Conservation (phyloP, 2,888 invertebrate species). For the Idaea straminata region DNA sequence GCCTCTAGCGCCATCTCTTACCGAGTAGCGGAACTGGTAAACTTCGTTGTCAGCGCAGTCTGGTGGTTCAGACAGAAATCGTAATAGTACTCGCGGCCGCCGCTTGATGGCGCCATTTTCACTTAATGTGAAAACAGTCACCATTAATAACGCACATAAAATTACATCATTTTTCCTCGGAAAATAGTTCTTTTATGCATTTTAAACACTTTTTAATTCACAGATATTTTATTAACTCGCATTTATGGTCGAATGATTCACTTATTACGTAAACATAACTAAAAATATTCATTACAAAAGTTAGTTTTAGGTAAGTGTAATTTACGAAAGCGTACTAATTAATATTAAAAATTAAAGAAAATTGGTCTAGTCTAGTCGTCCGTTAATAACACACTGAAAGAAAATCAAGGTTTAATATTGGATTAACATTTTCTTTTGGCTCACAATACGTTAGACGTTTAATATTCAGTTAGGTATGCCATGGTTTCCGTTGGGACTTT, state of each 20-base stretch:
- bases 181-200: slow-evolving; percentile 18
- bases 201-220: background rate
- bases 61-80: slow-evolving; percentile 57
- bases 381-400: slow-evolving; percentile 67
- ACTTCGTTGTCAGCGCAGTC: slow-evolving; percentile 39
- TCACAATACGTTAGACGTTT: slow-evolving; percentile 58
- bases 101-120: slow-evolving; percentile 81
- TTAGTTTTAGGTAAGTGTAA: slow-evolving; percentile 2
- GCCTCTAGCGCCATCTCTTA: slow-evolving; percentile 68
- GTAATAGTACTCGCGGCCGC: slow-evolving; percentile 76
- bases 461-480: slow-evolving; percentile 58
- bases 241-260: background rate
- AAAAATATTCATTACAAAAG: background rate
- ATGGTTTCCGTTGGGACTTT: slow-evolving; percentile 58
- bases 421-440: slow-evolving; percentile 78
- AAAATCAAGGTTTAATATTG: slow-evolving; percentile 66
- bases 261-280: background rate
- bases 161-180: slow-evolving; percentile 35
- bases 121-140: slow-evolving; percentile 83
- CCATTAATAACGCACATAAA: slow-evolving; percentile 80
- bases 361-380: slow-evolving; percentile 52
- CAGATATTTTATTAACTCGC: slow-evolving; percentile 7
- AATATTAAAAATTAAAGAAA: slow-evolving; percentile 18
- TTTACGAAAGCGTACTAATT: slow-evolving; percentile 9
- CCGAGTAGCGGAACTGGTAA: slow-evolving; percentile 64